These are phyloP conservation scores for Poecilia velifera DNA, from an alignment of 2,797 vertebrate genomes.

Conservation along the genomic window DNA sequence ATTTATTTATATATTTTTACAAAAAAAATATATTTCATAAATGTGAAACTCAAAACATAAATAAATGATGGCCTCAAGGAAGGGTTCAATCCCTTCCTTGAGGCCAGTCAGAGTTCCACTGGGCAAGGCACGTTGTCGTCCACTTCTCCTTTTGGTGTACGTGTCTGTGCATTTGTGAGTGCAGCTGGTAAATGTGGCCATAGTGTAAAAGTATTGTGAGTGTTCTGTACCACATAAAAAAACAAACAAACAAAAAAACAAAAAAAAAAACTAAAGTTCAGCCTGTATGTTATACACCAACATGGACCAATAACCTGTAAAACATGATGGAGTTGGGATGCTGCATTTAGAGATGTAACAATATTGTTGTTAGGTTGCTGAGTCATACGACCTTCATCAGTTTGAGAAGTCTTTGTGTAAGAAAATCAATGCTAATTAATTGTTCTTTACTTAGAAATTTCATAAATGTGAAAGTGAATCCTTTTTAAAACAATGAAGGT, in stretches of 20 bases:
- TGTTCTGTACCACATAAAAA: background rate
- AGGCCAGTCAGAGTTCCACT: background rate
- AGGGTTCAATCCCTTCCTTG: background rate
- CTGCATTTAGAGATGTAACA: background rate
- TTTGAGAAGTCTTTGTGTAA: background rate
- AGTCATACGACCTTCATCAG: background rate
- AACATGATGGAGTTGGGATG: background rate
- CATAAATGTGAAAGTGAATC: background rate
- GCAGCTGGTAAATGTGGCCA: background rate
- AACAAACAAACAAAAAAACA: no score
- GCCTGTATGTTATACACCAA: background rate
- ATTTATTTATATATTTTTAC: background rate
- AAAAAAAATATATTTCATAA: background rate
- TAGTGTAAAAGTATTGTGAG: background rate
- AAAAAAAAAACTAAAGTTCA: background rate
- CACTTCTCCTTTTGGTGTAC: background rate
- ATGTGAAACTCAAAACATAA: background rate
- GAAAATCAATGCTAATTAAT: background rate
- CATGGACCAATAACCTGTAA: background rate
- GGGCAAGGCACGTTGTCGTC: background rate
- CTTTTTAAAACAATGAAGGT: background rate
- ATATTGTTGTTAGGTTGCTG: background rate
- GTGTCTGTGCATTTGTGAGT: background rate
- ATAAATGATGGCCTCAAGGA: background rate
- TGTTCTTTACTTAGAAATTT: background rate